A percentile compares a stretch with the other conserved stretches of the same genome.
Evolutionary conservation across 2,113 vertebrate genomes (phyloP).

Genomic region (Elaphurus davidianus): DNA sequence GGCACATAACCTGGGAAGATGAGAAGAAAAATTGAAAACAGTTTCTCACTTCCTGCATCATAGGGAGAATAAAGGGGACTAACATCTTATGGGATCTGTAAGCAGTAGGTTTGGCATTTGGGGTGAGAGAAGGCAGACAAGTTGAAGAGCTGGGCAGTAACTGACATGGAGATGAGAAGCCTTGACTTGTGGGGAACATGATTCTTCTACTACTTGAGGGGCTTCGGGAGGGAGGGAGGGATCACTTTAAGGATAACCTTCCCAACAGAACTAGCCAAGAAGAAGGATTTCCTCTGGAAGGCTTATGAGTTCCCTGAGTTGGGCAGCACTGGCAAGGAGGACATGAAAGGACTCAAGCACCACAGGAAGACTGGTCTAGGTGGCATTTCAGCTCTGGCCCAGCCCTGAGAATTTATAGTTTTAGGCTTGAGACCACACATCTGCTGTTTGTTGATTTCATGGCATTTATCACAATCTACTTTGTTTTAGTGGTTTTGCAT

Average conservation of each 20-base stretch:
- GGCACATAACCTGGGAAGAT: background rate
- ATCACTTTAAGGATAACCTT: background rate
- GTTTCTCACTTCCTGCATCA: background rate
- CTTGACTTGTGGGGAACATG: background rate
- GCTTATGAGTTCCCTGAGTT: background rate
- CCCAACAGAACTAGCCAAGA: background rate
- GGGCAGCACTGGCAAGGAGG: background rate
- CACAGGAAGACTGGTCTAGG: background rate
- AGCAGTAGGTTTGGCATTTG: background rate
- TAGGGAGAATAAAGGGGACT: background rate
- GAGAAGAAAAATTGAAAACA: background rate
- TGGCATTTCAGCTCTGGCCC: background rate
- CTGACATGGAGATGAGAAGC: background rate
- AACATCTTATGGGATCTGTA: background rate
- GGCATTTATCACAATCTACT: background rate
- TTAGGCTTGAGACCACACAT: background rate
- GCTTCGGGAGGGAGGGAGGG: background rate
- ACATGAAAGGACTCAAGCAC: background rate
- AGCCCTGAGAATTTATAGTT: background rate
- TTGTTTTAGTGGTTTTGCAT: background rate
- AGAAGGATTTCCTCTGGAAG: background rate
- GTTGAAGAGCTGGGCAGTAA: background rate
- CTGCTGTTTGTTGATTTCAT: background rate
- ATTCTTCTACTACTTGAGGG: background rate
- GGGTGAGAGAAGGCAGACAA: background rate